These are phyloP conservation scores for Chunga burmeisteri DNA, from an alignment of 2,113 vertebrate species.

Conservation along the genomic window DNA sequence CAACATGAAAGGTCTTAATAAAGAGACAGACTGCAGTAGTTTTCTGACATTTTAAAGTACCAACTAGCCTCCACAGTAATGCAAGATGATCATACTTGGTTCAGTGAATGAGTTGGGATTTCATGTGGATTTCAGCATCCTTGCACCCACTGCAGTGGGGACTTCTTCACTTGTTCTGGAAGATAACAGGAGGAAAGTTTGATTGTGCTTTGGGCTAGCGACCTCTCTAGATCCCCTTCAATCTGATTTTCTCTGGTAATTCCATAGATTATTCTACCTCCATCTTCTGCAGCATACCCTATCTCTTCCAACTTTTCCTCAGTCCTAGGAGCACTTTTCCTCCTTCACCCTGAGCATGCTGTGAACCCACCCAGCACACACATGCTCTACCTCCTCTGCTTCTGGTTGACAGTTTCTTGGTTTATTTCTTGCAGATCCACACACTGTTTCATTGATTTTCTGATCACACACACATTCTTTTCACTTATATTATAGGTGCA, in stretches of 20 bases:
- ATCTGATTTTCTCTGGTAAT: not conserved
- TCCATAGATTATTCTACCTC: not conserved
- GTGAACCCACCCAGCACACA: not conserved
- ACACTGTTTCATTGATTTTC: constrained; percentile 58
- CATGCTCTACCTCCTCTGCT: not conserved
- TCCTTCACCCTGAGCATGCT: not conserved
- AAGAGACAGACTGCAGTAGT: not conserved
- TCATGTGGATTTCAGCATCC: not conserved
- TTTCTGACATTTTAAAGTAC: constrained; percentile 15
- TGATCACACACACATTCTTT: constrained; percentile 42
- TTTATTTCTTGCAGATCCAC: not conserved
- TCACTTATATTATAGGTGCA: constrained; percentile 31
- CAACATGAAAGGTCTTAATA: not conserved
- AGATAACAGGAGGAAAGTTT: not conserved
- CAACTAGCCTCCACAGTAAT: not conserved
- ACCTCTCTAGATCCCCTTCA: not conserved
- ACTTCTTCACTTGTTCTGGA: not conserved
- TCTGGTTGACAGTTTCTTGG: not conserved
- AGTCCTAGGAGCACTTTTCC: not conserved
- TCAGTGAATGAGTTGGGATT: not conserved
- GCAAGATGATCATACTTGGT: rapidly evolving
- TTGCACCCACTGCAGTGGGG: not conserved
- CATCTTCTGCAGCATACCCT: not conserved
- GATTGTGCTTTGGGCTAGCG: not conserved
- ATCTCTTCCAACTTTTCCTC: not conserved